These are phyloP conservation scores for Amia ocellicauda DNA, from an alignment of 2,113 vertebrate species.

Conservation along the genomic window DNA sequence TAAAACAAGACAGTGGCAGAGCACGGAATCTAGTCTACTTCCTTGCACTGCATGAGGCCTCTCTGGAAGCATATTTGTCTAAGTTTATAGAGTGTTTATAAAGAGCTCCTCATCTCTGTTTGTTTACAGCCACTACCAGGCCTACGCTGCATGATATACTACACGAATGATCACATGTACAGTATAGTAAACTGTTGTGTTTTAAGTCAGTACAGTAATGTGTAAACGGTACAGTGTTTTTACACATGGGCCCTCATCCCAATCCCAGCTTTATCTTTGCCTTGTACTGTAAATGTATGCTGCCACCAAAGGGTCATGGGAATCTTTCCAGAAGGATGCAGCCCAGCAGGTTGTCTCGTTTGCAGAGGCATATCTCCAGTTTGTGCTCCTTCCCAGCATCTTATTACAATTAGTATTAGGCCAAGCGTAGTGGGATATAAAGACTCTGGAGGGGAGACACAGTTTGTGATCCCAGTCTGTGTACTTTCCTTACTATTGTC, in stretches of 20 bases:
- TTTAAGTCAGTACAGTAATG: background rate
- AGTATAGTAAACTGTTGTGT: background rate
- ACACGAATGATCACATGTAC: no score
- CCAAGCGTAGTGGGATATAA: constrained; percentile 7
- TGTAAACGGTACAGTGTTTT: background rate
- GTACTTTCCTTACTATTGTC: background rate
- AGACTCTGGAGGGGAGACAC: background rate
- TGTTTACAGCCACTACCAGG: no score
- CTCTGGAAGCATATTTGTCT: no score
- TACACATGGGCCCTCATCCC: background rate
- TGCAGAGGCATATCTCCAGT: background rate
- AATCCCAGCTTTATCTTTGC: constrained; percentile 1
- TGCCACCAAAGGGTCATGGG: constrained; percentile 8
- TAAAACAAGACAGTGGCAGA: no score
- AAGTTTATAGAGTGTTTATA: no score
- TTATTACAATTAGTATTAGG: constrained; percentile 15
- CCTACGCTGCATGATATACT: no score
- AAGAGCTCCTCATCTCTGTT: no score
- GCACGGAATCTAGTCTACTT: no score
- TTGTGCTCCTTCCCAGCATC: constrained; percentile 11
- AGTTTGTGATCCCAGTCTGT: constrained; percentile 13
- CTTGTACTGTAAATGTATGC: constrained; percentile 6
- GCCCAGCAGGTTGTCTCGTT: constrained; percentile 4
- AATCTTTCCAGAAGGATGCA: constrained; percentile 11
- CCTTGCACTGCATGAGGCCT: no score